Percentiles rank a stretch among this genome's conserved stretches.
Conservation (phyloP, 1,140 invertebrate genomes). For the Spodoptera frugiperda region DNA sequence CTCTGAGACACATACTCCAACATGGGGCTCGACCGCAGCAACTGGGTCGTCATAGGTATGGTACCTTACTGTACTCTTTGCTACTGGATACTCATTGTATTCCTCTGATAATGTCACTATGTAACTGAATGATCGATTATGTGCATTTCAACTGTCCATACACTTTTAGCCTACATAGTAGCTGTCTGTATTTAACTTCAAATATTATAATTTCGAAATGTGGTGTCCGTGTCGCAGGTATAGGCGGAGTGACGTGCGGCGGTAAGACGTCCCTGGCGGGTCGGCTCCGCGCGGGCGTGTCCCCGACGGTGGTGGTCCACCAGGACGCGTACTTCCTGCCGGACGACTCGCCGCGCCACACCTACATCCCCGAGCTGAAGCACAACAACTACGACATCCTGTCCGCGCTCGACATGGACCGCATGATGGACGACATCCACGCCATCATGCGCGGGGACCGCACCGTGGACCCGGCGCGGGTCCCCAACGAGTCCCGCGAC, state of each 20-base stretch:
- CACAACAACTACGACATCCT: slow-evolving; percentile 93
- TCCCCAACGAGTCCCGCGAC: slow-evolving; percentile 29
- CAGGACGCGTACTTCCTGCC: slow-evolving; percentile 93
- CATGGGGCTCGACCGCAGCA: slow-evolving; percentile 56
- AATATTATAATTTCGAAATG: too few species aligned
- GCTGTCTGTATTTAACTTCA: too few species aligned
- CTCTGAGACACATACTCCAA: slow-evolving; percentile 51
- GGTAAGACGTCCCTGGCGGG: slow-evolving; percentile 92
- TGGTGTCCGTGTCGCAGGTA: neutral
- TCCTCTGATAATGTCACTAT: too few species aligned
- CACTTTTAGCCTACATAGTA: too few species aligned
- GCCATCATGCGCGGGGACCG: slow-evolving; percentile 69
- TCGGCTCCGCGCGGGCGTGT: slow-evolving; percentile 84
- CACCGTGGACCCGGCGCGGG: neutral
- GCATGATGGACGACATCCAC: slow-evolving; percentile 88
- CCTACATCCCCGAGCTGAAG: slow-evolving; percentile 82
- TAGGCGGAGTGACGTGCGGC: slow-evolving; percentile 90
- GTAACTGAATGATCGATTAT: too few species aligned
- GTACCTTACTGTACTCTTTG: too few species aligned
- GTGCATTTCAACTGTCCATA: too few species aligned
- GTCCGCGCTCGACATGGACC: slow-evolving; percentile 91
- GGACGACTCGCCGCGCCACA: slow-evolving; percentile 89
- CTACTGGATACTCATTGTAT: too few species aligned
- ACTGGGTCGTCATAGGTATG: slow-evolving; percentile 88
- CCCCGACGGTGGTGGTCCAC: slow-evolving; percentile 87